These are phyloP conservation scores for Rhincodon typus DNA, from an alignment of 2,797 vertebrate genomes.

Conservation along the genomic window DNA sequence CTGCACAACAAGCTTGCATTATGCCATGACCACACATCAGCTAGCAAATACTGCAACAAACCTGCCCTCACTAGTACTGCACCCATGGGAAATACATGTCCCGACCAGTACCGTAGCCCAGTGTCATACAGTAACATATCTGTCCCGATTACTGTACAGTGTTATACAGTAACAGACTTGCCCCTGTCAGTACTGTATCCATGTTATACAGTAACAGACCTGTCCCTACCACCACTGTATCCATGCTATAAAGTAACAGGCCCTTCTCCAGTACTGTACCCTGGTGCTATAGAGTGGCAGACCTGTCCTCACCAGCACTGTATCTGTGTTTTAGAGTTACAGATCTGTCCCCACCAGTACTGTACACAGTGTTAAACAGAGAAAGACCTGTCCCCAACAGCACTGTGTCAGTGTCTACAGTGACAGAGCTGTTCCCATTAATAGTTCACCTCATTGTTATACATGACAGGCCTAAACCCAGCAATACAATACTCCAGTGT, in stretches of 20 bases:
- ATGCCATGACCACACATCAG: neutral
- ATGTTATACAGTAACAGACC: neutral
- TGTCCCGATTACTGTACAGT: neutral
- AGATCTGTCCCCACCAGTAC: too few species aligned
- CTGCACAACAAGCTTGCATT: neutral
- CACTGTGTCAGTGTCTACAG: too few species aligned
- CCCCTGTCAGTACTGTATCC: neutral
- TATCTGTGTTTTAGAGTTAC: too few species aligned
- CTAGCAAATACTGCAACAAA: neutral
- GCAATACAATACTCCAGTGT: too few species aligned
- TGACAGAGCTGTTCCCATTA: too few species aligned
- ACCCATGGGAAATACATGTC: neutral
- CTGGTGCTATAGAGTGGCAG: too few species aligned
- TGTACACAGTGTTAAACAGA: too few species aligned
- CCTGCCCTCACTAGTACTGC: neutral
- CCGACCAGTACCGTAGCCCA: neutral
- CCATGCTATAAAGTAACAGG: neutral
- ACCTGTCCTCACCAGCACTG: too few species aligned
- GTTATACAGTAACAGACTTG: neutral
- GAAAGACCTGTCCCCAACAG: too few species aligned
- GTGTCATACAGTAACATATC: neutral
- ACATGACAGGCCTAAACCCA: too few species aligned
- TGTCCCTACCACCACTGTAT: neutral
- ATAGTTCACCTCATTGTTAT: too few species aligned
- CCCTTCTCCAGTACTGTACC: too few species aligned